A percentile compares a stretch with the other conserved stretches of the same genome.
These are phyloP conservation scores for Eulithis testata DNA, from an alignment of 2,888 invertebrate species.

Conservation along the genomic window DNA sequence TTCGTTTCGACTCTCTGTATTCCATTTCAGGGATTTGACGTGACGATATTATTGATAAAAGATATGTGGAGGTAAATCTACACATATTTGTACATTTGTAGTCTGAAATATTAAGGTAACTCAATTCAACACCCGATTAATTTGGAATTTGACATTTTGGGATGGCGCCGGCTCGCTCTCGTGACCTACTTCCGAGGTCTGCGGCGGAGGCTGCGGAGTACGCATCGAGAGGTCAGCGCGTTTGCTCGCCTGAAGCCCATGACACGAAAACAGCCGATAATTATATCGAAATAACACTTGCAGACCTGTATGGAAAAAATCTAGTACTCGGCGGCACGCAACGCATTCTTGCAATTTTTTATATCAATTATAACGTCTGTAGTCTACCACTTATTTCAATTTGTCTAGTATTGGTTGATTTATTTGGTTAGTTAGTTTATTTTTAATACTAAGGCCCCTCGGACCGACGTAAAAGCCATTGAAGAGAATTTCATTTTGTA, in stretches of 20 bases:
- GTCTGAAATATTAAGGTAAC: neutral
- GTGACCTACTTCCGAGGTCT: slow-evolving; percentile 70
- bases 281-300: slow-evolving; percentile 46
- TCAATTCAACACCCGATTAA: slow-evolving; percentile 13
- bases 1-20: neutral
- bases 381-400: slow-evolving; percentile 20
- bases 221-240: slow-evolving; percentile 64
- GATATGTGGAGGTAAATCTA: neutral
- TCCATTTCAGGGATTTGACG: neutral
- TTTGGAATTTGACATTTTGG: slow-evolving; percentile 52
- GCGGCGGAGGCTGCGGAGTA: slow-evolving; percentile 67
- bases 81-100: neutral
- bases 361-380: slow-evolving; percentile 15
- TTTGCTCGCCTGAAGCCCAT: slow-evolving; percentile 53
- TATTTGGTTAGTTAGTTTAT: neutral
- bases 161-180: slow-evolving; percentile 51
- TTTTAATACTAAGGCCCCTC: neutral
- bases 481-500: neutral
- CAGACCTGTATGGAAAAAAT: slow-evolving; percentile 28
- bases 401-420: slow-evolving; percentile 1
- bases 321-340: slow-evolving; percentile 26
- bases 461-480: neutral
- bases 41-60: neutral
- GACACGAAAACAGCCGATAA: slow-evolving; percentile 52
- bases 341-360: slow-evolving; percentile 22